phyloP scores from a whole-genome alignment of 2,113 vertebrate genomes.

The Alligator sinensis region DNA sequence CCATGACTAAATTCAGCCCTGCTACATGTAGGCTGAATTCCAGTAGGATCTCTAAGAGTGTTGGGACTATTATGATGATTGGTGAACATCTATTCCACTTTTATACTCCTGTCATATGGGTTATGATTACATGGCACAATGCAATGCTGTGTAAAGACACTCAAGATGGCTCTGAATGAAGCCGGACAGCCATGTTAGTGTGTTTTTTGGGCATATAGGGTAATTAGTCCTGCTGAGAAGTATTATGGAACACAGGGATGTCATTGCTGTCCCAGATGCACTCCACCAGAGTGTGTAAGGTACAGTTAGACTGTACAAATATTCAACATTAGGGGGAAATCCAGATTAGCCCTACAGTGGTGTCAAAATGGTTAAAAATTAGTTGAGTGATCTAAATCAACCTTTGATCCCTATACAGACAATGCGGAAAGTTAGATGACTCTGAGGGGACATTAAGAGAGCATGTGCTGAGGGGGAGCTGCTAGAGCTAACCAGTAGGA shows the following conservation, averaged over 20 bases:
- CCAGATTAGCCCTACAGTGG: constrained; percentile 47
- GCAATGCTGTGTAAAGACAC: too few relatives aligned
- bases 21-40: background rate
- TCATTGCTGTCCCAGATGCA: constrained; percentile 65
- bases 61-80: constrained; percentile 61
- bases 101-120: constrained; percentile 73
- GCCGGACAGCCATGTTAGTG: too few relatives aligned
- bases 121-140: background rate
- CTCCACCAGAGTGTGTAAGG: constrained; percentile 74
- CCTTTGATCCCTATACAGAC: too few relatives aligned
- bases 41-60: constrained; percentile 32
- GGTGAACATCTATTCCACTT: constrained; percentile 74
- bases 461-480: too few relatives aligned
- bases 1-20: background rate
- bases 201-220: too few relatives aligned
- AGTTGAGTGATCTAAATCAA: constrained; percentile 55
- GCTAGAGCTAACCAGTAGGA: too few relatives aligned
- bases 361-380: constrained; percentile 55
- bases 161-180: too few relatives aligned
- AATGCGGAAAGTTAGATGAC: too few relatives aligned
- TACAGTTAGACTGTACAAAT: constrained; percentile 67
- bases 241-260: too few relatives aligned
- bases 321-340: constrained; percentile 47
- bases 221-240: too few relatives aligned
- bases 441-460: too few relatives aligned